Evolutionary conservation across 2,797 vertebrate genomes (phyloP).

Genomic region (Kryptopterus vitreolus): DNA sequence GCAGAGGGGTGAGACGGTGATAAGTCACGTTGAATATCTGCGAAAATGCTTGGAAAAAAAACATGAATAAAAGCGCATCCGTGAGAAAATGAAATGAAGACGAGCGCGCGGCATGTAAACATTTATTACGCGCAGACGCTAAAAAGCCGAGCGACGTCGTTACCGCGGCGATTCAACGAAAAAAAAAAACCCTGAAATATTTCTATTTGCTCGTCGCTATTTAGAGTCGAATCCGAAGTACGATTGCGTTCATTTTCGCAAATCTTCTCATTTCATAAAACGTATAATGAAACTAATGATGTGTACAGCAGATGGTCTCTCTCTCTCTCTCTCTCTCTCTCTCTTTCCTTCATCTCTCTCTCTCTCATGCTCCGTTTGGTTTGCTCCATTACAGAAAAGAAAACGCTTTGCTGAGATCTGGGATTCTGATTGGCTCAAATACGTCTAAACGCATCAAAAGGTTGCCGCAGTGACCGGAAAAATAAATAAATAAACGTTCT

Average conservation of each 20-base stretch:
- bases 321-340: constrained; percentile 7
- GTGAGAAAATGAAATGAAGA: not conserved
- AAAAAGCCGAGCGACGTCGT: not conserved
- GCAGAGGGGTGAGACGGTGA: no score
- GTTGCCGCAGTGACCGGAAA: no score
- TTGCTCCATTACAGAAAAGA: constrained; percentile 43
- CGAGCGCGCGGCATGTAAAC: not conserved
- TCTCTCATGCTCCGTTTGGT: constrained; percentile 53
- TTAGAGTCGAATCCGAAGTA: constrained; percentile 31
- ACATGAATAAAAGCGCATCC: no score
- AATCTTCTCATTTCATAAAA: constrained; percentile 34
- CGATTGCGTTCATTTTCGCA: constrained; percentile 26
- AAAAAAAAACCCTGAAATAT: not conserved
- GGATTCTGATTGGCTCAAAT: not conserved
- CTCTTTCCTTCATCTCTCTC: not conserved
- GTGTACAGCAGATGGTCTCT: constrained; percentile 51
- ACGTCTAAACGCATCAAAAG: no score
- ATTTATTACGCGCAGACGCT: not conserved
- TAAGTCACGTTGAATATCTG: not conserved
- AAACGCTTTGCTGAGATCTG: not conserved
- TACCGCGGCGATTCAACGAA: no score
- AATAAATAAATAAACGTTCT: no score
- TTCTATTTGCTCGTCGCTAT: not conserved
- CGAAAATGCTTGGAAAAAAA: not conserved
- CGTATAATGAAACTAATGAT: constrained; percentile 43